Percentiles rank a stretch among this genome's conserved stretches.
These are phyloP conservation scores for Harpalus rubripes DNA, from an alignment of 2,888 invertebrate genomes.

Conservation along the genomic window DNA sequence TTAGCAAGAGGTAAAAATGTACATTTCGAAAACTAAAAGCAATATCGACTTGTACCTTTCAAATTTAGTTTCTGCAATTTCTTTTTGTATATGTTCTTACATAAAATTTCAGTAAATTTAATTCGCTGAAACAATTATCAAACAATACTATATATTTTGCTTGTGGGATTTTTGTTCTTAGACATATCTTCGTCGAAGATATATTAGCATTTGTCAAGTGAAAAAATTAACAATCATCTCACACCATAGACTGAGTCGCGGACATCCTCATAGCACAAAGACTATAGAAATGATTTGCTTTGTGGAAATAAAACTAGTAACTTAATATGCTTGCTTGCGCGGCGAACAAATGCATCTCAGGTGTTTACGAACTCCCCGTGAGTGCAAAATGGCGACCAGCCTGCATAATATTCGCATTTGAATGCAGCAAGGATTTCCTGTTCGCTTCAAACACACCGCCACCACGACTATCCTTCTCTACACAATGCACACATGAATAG, in stretches of 20 bases:
- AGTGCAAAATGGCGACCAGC: slow-evolving; percentile 70
- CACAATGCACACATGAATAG: not conserved
- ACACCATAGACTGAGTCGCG: not conserved
- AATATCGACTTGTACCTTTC: not conserved
- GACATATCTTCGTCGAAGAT: too few species aligned
- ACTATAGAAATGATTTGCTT: slow-evolving; percentile 1
- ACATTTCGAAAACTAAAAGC: not conserved
- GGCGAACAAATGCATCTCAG: slow-evolving; percentile 38
- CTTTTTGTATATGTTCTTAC: not conserved
- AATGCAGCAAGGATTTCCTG: slow-evolving; percentile 74
- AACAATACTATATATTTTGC: not conserved
- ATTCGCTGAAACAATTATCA: not conserved
- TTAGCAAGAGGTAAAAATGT: too few species aligned
- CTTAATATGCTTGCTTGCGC: slow-evolving; percentile 41
- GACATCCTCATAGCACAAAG: not conserved
- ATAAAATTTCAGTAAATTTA: not conserved
- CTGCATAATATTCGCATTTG: slow-evolving; percentile 76
- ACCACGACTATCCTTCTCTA: slow-evolving; percentile 15
- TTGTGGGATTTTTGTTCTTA: too few species aligned
- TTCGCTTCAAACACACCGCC: slow-evolving; percentile 68
- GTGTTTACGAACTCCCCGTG: slow-evolving; percentile 43
- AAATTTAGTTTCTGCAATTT: not conserved
- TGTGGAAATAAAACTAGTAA: slow-evolving; percentile 36
- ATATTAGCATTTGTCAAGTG: too few species aligned
- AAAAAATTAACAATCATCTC: not conserved